Percentiles rank a stretch among this genome's conserved stretches.
Conservation (phyloP, 2,888 invertebrate genomes). For the Automeris io region DNA sequence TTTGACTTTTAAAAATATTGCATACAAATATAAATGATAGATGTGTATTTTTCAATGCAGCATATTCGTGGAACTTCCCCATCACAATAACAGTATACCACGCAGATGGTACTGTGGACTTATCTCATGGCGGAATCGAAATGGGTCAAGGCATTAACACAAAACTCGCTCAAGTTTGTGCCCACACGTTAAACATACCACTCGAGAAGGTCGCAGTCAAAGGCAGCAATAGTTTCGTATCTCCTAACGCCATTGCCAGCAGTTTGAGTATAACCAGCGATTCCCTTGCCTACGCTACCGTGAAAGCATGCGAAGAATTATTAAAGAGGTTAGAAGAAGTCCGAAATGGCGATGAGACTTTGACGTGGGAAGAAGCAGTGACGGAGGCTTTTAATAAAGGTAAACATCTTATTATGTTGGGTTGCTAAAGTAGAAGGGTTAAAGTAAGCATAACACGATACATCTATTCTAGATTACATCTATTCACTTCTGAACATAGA, state of each 20-base stretch:
- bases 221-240: conserved; percentile 78
- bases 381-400: conserved; percentile 63
- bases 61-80: conserved; percentile 69
- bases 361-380: conserved; percentile 72
- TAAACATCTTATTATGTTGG: no score
- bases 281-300: conserved; percentile 75
- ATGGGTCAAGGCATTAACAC: conserved; percentile 86
- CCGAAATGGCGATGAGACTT: conserved; percentile 47
- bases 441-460: no score
- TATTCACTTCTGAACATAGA: no score
- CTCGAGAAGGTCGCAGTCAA: conserved; percentile 78
- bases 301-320: conserved; percentile 71
- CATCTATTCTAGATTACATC: no score
- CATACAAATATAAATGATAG: neutral
- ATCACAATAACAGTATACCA: conserved; percentile 81
- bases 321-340: conserved; percentile 59
- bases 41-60: neutral
- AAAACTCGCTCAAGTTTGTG: conserved; percentile 83
- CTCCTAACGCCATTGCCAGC: conserved; percentile 81
- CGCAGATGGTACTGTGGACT: conserved; percentile 80
- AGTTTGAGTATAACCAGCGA: conserved; percentile 87
- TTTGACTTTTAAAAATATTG: no score
- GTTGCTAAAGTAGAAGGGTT: no score
- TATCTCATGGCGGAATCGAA: conserved; percentile 83
- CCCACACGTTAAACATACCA: conserved; percentile 80